These are phyloP conservation scores for Scaptodrosophila lebanonensis DNA, from an alignment of 1,140 invertebrate species.

Conservation along the genomic window DNA sequence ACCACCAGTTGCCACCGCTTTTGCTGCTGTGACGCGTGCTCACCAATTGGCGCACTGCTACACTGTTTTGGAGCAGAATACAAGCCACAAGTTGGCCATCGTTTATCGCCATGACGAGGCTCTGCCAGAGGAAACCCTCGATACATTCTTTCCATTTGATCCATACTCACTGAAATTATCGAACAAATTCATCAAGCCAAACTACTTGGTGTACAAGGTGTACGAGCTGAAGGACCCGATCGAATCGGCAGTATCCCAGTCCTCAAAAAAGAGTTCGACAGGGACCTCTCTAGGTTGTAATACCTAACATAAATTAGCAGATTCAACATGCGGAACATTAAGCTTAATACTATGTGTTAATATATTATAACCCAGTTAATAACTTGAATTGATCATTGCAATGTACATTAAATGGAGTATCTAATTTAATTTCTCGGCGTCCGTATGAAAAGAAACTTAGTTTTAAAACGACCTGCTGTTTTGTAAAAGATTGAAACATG, in stretches of 20 bases:
- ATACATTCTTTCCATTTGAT: slow-evolving; percentile 90
- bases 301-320: slow-evolving; percentile 24
- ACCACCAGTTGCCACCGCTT: slow-evolving; percentile 86
- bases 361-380: slow-evolving; percentile 25
- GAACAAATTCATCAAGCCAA: slow-evolving; percentile 42
- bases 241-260: slow-evolving; percentile 3
- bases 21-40: slow-evolving; percentile 89
- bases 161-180: slow-evolving; percentile 82
- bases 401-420: too few relatives aligned
- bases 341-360: slow-evolving; percentile 1
- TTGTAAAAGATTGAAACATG: too few relatives aligned
- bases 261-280: slow-evolving; percentile 53
- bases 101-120: slow-evolving; percentile 78
- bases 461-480: too few relatives aligned
- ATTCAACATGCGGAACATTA: not conserved
- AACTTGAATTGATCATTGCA: too few relatives aligned
- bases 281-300: slow-evolving; percentile 55
- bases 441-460: too few relatives aligned
- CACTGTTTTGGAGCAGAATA: slow-evolving; percentile 91
- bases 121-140: slow-evolving; percentile 78
- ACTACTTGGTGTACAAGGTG: slow-evolving; percentile 47
- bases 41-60: slow-evolving; percentile 96
- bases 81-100: slow-evolving; percentile 81
- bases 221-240: slow-evolving; percentile 35
- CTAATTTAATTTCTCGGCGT: slow-evolving; percentile 21